A percentile compares a stretch with the other conserved stretches of the same genome.
Evolutionary conservation across 2,888 invertebrate species (phyloP).

Genomic region (Ischnura elegans): DNA sequence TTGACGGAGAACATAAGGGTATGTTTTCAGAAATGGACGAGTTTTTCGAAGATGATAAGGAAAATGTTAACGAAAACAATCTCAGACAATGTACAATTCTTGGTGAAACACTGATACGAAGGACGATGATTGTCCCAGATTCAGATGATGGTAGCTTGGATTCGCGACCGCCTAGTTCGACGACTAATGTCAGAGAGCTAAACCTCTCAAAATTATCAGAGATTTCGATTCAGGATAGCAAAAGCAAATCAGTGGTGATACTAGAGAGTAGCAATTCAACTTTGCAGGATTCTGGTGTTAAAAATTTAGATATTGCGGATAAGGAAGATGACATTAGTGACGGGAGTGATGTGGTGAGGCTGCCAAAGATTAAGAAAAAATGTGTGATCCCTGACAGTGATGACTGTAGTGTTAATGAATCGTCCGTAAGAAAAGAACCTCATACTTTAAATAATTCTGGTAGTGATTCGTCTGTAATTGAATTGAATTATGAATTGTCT

Average conservation of each 20-base stretch:
- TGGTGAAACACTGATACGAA: background rate
- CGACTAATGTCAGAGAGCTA: too few relatives aligned
- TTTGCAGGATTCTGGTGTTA: background rate
- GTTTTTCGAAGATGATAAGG: background rate
- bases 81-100: background rate
- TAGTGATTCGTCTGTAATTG: background rate
- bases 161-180: background rate
- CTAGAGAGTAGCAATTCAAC: background rate
- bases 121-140: background rate
- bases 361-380: background rate
- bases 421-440: background rate
- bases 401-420: background rate
- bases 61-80: background rate
- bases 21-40: background rate
- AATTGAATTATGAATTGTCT: background rate
- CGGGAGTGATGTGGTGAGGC: background rate
- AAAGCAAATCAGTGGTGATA: background rate
- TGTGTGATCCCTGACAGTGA: conserved; percentile 41
- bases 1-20: background rate
- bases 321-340: background rate
- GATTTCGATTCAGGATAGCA: background rate
- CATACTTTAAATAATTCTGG: background rate
- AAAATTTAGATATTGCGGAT: too few relatives aligned
- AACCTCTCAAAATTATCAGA: background rate
- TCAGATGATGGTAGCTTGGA: background rate